Evolutionary conservation across 2,888 invertebrate species (phyloP).

Genomic region (Lasius platythorax): DNA sequence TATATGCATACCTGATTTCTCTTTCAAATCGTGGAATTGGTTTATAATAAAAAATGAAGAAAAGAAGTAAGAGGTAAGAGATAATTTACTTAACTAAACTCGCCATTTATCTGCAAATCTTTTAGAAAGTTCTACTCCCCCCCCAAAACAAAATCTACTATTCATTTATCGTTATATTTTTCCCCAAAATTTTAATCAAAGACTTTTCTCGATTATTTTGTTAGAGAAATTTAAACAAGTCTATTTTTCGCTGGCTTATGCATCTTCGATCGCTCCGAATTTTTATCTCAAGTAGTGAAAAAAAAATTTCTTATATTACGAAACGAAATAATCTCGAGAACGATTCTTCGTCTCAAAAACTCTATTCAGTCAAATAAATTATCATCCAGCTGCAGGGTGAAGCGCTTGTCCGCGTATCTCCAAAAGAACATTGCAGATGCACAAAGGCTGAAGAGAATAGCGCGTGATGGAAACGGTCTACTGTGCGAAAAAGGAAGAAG

Average conservation of each 20-base stretch:
- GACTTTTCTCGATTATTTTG: not conserved
- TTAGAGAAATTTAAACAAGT: not conserved
- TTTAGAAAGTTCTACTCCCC: not conserved
- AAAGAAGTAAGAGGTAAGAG: not conserved
- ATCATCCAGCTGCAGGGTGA: slow-evolving; percentile 79
- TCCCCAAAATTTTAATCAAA: not conserved
- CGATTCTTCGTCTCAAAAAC: not conserved
- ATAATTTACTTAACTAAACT: not conserved
- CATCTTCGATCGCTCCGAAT: slow-evolving; percentile 16
- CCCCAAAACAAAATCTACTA: not conserved
- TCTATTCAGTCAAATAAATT: slow-evolving; percentile 41
- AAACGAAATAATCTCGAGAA: slow-evolving; percentile 13
- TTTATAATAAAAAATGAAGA: not conserved
- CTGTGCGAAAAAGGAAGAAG: slow-evolving; percentile 40
- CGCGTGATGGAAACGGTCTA: slow-evolving; percentile 72
- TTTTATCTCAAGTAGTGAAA: not conserved
- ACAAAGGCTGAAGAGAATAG: slow-evolving; percentile 72
- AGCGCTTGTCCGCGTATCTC: slow-evolving; percentile 79
- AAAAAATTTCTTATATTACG: slow-evolving; percentile 7
- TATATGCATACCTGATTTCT: not conserved
- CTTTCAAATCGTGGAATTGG: not conserved
- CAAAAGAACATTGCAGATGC: slow-evolving; percentile 77
- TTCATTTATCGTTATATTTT: not conserved
- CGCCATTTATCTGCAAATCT: not conserved
- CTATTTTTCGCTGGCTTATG: not conserved